A percentile compares a stretch with the other conserved stretches of the same genome.
phyloP scores from a whole-genome alignment of 2,888 invertebrate species.

The Taphrorychus bicolor region DNA sequence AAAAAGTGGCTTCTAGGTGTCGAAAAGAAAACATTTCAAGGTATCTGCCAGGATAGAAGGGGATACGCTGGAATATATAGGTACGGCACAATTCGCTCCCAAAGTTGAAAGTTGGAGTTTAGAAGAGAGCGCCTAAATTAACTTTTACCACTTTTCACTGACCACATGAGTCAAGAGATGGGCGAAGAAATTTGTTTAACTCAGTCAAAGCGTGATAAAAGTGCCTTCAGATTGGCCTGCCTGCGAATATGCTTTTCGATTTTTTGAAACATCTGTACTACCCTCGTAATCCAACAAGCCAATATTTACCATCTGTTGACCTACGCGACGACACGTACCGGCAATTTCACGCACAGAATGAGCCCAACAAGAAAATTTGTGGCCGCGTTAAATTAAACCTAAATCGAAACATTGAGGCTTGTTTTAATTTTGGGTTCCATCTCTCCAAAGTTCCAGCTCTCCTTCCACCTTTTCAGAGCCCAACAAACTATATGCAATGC shows the following conservation, averaged over 20 bases:
- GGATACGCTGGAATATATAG: no score
- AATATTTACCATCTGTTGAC: conserved; percentile 29
- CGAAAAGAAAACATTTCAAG: no score
- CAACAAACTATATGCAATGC: background rate
- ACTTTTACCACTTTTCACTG: conserved; percentile 30
- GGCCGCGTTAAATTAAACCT: background rate
- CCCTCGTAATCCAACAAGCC: background rate
- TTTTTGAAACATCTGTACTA: no score
- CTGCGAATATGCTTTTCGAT: no score
- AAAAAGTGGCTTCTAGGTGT: no score
- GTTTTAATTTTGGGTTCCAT: background rate
- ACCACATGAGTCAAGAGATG: conserved; percentile 14
- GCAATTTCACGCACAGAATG: conserved; percentile 19
- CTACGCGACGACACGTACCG: conserved; percentile 16
- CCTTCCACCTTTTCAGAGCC: no score
- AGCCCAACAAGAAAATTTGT: background rate
- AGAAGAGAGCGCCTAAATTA: no score
- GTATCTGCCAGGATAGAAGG: no score
- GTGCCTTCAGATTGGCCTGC: no score
- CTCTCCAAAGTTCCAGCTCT: background rate
- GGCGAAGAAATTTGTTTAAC: conserved; percentile 31
- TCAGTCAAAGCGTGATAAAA: no score
- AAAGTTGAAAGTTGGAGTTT: no score
- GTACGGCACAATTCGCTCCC: no score
- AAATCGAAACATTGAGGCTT: background rate